Conservation (phyloP, 2,888 invertebrate species). For the Autographa gamma region DNA sequence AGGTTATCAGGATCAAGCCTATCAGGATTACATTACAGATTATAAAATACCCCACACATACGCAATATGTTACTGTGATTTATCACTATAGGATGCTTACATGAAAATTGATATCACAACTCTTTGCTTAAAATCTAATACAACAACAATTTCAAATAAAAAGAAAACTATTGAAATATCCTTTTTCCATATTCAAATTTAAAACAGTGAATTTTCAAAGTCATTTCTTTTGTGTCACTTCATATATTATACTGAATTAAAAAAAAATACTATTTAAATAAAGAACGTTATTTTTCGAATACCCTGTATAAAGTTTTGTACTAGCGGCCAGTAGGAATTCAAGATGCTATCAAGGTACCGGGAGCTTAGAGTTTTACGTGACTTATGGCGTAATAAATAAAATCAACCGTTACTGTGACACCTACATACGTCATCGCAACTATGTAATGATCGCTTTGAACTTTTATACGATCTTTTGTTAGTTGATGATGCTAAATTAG, state of each 20-base stretch:
- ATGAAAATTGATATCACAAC: constrained; percentile 51
- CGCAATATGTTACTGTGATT: constrained; percentile 46
- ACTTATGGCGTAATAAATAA: constrained; percentile 86
- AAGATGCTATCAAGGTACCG: constrained; percentile 82
- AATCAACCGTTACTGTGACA: constrained; percentile 82
- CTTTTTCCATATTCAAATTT: background rate
- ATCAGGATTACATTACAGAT: constrained; percentile 57
- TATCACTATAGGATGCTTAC: constrained; percentile 34
- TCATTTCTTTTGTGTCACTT: too few species aligned
- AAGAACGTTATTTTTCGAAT: constrained; percentile 37
- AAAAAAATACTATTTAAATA: constrained; percentile 15
- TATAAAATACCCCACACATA: constrained; percentile 46
- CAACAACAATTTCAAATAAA: background rate
- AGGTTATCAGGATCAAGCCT: constrained; percentile 60
- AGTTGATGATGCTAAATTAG: constrained; percentile 44
- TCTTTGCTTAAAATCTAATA: constrained; percentile 13
- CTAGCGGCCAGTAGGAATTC: constrained; percentile 77
- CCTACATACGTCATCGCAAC: constrained; percentile 81
- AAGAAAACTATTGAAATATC: background rate
- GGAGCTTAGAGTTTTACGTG: constrained; percentile 85
- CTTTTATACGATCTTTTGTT: constrained; percentile 49
- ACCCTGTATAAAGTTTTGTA: constrained; percentile 54
- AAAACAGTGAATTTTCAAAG: too few species aligned
- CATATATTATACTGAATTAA: background rate
- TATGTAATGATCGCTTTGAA: constrained; percentile 59